Evolutionary conservation across 2,113 vertebrate genomes (phyloP), one percentile per base, ranked within the genome.

Genomic region (Amblyornis subalaris): DNA sequence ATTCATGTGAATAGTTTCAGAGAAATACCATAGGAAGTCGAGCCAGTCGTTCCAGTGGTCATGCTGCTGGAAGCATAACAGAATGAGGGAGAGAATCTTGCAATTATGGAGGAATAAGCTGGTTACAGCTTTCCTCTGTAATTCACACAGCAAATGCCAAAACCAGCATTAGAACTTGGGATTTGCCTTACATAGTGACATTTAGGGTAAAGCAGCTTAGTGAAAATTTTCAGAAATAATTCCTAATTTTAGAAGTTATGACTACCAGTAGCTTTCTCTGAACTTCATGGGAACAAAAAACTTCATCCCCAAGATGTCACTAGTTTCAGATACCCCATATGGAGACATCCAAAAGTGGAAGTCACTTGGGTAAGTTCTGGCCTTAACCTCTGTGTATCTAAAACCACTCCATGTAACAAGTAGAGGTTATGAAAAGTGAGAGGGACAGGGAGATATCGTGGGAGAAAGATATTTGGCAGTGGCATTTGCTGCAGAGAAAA

Each of bases 371-470:
- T 80, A 51, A 89, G 16, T 72, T 80, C 62, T 94, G 82, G 20
- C 79, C 66, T 92, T 90, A 86, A 79, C 66, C 65, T 74, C 48
- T 75, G 57, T 45, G 45, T 76, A 55, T 88, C 61, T 93, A 60
- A 92, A 88, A 64, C 51, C 7, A 2, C 83, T 85, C 88, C 64
- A 74, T 71, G n/a, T 55, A 79, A 91, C 54, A 89, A 78, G 25
- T 12, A 57, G 64, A 79, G 54, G 70, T 94, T 89, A 94, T 54
- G 76, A 87, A 90, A 81, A 93, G 73, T 87, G 81, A 94, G 73
- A 82, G 31, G 35, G 28, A 89, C 31, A 35, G 64, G 44, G n/a
- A 80, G 55, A 74, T 90, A 94, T 64, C 2, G 9, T 95, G 89
- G 82, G 78, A 95, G 71, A 93, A 73, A 82, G 23, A 85, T 64